These are phyloP conservation scores for Pseudochromis fuscus DNA, from an alignment of 2,797 vertebrate genomes.

Conservation along the genomic window DNA sequence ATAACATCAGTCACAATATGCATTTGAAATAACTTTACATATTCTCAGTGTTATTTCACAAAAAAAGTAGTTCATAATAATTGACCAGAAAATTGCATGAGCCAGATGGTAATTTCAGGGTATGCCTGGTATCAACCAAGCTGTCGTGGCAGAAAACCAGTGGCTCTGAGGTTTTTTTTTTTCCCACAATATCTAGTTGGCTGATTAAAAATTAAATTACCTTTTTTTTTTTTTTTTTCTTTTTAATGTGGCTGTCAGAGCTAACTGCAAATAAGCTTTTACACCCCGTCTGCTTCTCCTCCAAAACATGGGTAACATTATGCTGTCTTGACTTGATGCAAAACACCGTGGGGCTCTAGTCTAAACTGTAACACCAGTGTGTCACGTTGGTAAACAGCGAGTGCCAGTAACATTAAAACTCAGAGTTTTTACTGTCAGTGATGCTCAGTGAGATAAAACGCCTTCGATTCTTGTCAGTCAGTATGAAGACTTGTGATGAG, in stretches of 20 bases:
- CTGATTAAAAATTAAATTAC: neutral
- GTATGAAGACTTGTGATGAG: constrained; percentile 20
- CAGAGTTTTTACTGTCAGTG: constrained; percentile 3
- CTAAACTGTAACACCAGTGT: neutral
- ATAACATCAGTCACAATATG: neutral
- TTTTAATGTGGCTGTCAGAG: neutral
- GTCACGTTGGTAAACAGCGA: constrained; percentile 3
- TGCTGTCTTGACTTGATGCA: neutral
- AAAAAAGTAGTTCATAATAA: neutral
- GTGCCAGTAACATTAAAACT: neutral
- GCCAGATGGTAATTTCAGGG: constrained; percentile 31
- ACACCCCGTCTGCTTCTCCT: neutral
- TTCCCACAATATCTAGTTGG: neutral
- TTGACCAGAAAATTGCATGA: constrained; percentile 7
- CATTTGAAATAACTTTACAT: neutral
- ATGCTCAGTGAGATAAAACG: constrained; percentile 7
- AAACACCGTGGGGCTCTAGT: neutral
- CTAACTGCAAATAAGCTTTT: neutral
- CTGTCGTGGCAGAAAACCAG: constrained; percentile 7
- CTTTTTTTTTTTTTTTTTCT: too few species aligned
- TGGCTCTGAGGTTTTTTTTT: neutral
- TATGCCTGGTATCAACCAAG: constrained; percentile 6
- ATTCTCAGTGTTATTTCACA: neutral
- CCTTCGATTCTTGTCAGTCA: constrained; percentile 23
- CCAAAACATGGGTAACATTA: neutral